Evolutionary conservation across 2,797 vertebrate genomes (phyloP).

Genomic region (Amniataba percoides): DNA sequence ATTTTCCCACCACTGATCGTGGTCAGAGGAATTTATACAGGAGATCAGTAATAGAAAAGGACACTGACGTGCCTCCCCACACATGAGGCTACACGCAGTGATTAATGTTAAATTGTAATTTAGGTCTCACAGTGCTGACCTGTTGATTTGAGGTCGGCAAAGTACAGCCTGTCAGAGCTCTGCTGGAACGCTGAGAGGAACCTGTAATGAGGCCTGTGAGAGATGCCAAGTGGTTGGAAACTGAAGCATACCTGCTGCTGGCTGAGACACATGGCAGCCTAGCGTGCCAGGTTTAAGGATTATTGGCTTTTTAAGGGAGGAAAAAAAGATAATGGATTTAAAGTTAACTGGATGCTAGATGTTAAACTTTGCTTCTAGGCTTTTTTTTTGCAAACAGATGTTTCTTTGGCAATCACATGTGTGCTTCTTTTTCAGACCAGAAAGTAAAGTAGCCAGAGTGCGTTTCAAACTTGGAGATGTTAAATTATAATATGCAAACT

Average conservation of each 20-base stretch:
- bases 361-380: constrained; percentile 31
- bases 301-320: constrained; percentile 26
- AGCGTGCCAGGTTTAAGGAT: constrained; percentile 31
- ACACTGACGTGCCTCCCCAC: constrained; percentile 30
- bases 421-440: background rate
- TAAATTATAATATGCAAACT: too few species aligned
- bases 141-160: constrained; percentile 58
- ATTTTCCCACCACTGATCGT: constrained; percentile 43
- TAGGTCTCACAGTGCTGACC: constrained; percentile 36
- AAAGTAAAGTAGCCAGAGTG: background rate
- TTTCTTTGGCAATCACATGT: background rate
- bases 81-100: constrained; percentile 1
- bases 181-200: constrained; percentile 49
- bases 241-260: constrained; percentile 46
- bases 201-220: constrained; percentile 61
- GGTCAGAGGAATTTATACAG: constrained; percentile 14
- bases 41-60: constrained; percentile 44
- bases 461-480: background rate
- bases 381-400: background rate
- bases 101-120: constrained; percentile 56
- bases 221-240: constrained; percentile 61
- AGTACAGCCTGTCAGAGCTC: constrained; percentile 50
- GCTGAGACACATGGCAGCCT: constrained; percentile 31
- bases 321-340: constrained; percentile 41
- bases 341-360: constrained; percentile 35